These are phyloP conservation scores for Dryobates pubescens DNA, from an alignment of 2,797 vertebrate genomes.

Conservation along the genomic window DNA sequence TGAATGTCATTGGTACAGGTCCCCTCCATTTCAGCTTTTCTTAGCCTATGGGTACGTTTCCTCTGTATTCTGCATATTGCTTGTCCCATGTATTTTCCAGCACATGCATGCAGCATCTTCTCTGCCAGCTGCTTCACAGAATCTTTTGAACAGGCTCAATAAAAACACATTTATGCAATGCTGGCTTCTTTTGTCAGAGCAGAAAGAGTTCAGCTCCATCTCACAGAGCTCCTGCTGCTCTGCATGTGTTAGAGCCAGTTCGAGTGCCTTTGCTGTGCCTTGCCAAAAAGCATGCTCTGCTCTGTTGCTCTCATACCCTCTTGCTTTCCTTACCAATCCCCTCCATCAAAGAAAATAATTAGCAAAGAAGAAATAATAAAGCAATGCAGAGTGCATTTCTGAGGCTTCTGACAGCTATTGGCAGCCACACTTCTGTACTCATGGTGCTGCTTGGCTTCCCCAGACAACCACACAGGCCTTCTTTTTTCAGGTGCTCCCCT, in stretches of 20 bases:
- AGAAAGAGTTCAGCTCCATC: conserved; percentile 21
- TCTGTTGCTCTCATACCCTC: not conserved
- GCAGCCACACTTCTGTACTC: not conserved
- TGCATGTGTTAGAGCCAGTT: not conserved
- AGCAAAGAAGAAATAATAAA: conserved; percentile 64
- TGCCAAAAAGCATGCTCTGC: conserved; percentile 27
- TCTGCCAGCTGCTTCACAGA: not conserved
- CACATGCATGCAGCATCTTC: not conserved
- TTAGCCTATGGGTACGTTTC: not conserved
- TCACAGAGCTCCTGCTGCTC: conserved; percentile 41
- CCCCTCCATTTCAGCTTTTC: not conserved
- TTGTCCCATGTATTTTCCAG: not conserved
- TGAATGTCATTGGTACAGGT: not conserved
- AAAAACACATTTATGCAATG: conserved; percentile 13
- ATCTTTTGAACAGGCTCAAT: conserved; percentile 16
- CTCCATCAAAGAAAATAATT: conserved; percentile 61
- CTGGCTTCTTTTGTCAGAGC: conserved; percentile 30
- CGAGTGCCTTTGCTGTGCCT: conserved; percentile 18
- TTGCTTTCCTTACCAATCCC: not conserved
- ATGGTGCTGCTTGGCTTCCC: conserved; percentile 24
- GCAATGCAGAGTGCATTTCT: conserved; percentile 49
- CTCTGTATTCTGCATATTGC: not conserved
- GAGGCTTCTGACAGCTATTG: conserved; percentile 62
- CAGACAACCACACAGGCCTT: not conserved
- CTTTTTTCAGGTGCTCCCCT: not conserved